A percentile compares a stretch with the other conserved stretches of the same genome.
Conservation (phyloP, 2,888 invertebrate species). For the Limenitis camilla region DNA sequence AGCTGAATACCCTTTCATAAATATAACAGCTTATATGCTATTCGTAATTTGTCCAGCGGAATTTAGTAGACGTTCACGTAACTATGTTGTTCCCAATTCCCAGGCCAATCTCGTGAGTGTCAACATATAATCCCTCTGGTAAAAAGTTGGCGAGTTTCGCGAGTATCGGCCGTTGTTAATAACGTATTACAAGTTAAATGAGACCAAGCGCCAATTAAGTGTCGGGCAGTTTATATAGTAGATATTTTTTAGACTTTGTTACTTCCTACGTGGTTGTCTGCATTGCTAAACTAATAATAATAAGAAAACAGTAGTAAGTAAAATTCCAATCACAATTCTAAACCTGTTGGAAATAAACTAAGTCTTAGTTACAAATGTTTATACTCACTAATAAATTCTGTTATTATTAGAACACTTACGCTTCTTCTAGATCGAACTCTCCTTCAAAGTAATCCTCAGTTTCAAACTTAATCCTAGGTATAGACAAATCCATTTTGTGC, state of each 20-base stretch:
- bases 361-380: neutral
- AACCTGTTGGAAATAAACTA: neutral
- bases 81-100: slow-evolving; percentile 23
- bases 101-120: slow-evolving; percentile 24
- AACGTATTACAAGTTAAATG: slow-evolving; percentile 7
- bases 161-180: slow-evolving; percentile 3
- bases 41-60: neutral
- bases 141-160: slow-evolving; percentile 7
- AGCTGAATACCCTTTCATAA: neutral
- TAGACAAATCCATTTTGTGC: slow-evolving; percentile 56
- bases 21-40: neutral
- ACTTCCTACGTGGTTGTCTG: too few species aligned
- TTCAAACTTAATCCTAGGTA: slow-evolving; percentile 55
- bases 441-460: slow-evolving; percentile 42
- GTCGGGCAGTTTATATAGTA: neutral
- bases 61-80: neutral
- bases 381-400: too few species aligned
- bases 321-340: too few species aligned
- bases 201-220: slow-evolving; percentile 1
- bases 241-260: neutral
- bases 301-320: too few species aligned
- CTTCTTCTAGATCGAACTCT: slow-evolving; percentile 40
- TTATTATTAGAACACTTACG: slow-evolving; percentile 27
- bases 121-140: slow-evolving; percentile 14
- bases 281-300: too few species aligned